phyloP scores from a whole-genome alignment of 2,113 vertebrate genomes.

The Toxotes chatareus region DNA sequence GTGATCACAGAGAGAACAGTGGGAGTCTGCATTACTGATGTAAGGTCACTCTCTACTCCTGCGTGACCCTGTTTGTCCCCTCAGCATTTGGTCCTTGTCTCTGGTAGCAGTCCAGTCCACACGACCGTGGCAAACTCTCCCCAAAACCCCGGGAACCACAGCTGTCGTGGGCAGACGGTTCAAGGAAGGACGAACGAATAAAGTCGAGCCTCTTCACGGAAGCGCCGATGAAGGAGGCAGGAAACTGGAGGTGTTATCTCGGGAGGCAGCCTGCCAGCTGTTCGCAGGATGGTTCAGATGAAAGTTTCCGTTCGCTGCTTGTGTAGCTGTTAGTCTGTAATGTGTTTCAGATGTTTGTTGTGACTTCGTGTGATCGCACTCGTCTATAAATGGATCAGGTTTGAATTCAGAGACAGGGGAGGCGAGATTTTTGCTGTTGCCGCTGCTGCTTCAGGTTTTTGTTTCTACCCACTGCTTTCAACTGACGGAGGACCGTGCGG shows the following conservation, averaged over 20 bases:
- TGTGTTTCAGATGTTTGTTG: conserved; percentile 34
- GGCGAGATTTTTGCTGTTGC: conserved; percentile 8
- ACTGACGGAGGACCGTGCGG: conserved; percentile 26
- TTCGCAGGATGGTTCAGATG: conserved; percentile 4
- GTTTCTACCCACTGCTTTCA: conserved; percentile 47
- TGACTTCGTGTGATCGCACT: conserved; percentile 29
- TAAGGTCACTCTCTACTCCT: conserved; percentile 17
- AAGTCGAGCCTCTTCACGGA: background rate
- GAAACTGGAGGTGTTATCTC: background rate
- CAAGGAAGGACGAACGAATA: background rate
- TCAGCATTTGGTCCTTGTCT: conserved; percentile 14
- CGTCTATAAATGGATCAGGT: conserved; percentile 50
- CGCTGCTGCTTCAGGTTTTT: conserved; percentile 36
- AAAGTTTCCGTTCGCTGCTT: conserved; percentile 1
- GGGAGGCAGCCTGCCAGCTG: background rate
- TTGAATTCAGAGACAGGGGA: conserved; percentile 6
- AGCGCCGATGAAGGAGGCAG: too few relatives aligned
- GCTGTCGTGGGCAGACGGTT: conserved; percentile 29
- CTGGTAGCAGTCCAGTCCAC: conserved; percentile 23
- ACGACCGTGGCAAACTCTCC: background rate
- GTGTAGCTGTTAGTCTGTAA: conserved; percentile 30
- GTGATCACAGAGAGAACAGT: conserved; percentile 13
- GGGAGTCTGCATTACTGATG: conserved; percentile 1
- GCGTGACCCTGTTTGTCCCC: conserved; percentile 6
- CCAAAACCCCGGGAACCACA: conserved; percentile 2